These are phyloP conservation scores for Metallyticus violacea DNA, from an alignment of 2,888 invertebrate species.

Conservation along the genomic window DNA sequence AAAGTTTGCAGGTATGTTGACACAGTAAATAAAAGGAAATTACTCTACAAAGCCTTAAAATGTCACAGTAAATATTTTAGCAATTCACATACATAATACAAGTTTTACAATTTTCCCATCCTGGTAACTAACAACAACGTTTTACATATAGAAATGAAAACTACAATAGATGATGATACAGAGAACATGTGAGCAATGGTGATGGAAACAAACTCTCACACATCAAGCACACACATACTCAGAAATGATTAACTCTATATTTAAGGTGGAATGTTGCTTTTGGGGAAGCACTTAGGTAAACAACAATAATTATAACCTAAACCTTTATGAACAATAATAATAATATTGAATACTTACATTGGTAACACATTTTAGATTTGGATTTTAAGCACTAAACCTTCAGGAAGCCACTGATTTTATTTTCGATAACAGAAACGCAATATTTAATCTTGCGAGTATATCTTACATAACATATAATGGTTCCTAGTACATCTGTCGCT, in stretches of 20 bases:
- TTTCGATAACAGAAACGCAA: neutral
- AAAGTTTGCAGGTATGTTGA: neutral
- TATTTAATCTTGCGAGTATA: too few relatives aligned
- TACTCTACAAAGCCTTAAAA: neutral
- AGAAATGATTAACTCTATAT: neutral
- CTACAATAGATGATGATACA: neutral
- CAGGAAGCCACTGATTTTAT: neutral
- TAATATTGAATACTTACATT: neutral
- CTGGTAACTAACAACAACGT: neutral
- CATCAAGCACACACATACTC: neutral
- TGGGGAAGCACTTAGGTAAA: slow-evolving; percentile 13
- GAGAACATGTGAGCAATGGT: neutral
- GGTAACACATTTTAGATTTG: neutral
- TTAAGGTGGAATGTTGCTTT: slow-evolving; percentile 8
- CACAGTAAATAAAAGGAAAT: neutral
- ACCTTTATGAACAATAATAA: neutral
- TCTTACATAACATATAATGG: neutral
- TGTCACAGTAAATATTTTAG: slow-evolving; percentile 24
- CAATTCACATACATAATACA: slow-evolving; percentile 16
- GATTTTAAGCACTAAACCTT: neutral
- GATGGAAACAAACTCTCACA: neutral
- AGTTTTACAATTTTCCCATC: neutral
- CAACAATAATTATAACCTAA: neutral
- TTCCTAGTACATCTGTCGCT: neutral
- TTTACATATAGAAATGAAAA: neutral